phyloP scores from a whole-genome alignment of 2,888 invertebrate species.

The Megalurothrips usitatus region DNA sequence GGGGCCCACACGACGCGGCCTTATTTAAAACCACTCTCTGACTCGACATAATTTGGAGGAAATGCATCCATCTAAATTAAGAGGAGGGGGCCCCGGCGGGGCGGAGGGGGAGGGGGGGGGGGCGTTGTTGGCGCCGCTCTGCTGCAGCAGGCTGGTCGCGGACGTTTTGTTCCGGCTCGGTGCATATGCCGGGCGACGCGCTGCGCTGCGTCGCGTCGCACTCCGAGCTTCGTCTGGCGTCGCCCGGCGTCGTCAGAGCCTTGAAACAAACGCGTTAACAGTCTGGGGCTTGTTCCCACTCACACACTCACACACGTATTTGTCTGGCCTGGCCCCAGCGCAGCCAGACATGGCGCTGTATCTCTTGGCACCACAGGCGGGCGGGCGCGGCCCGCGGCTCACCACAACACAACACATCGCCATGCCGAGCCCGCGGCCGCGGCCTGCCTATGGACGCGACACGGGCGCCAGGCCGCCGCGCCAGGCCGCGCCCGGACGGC shows the following conservation, averaged over 20 bases:
- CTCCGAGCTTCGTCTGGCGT: background rate
- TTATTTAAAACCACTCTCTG: too few relatives aligned
- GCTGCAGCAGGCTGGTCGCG: background rate
- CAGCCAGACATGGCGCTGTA: background rate
- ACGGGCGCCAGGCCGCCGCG: background rate
- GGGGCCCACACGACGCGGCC: too few relatives aligned
- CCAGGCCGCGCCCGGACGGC: background rate
- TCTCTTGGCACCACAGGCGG: too few relatives aligned
- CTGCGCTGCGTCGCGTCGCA: background rate
- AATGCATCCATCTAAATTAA: too few relatives aligned
- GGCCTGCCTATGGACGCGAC: too few relatives aligned
- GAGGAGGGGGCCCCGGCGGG: too few relatives aligned
- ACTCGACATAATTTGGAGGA: too few relatives aligned
- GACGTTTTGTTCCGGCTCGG: background rate
- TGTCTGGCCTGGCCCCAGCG: background rate
- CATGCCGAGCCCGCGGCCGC: background rate
- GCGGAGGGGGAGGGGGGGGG: background rate
- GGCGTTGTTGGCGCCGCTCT: background rate
- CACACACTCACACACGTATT: background rate
- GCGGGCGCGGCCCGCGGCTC: background rate
- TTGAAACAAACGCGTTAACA: background rate
- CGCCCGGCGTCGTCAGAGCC: too few relatives aligned
- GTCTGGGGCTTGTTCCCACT: conserved; percentile 1
- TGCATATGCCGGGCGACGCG: too few relatives aligned
- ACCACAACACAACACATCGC: background rate